A percentile compares a stretch with the other conserved stretches of the same genome.
Evolutionary conservation across 64 coral and sea anemone genomes (phyloP).

Genomic region (Astreopora myriophthalma): DNA sequence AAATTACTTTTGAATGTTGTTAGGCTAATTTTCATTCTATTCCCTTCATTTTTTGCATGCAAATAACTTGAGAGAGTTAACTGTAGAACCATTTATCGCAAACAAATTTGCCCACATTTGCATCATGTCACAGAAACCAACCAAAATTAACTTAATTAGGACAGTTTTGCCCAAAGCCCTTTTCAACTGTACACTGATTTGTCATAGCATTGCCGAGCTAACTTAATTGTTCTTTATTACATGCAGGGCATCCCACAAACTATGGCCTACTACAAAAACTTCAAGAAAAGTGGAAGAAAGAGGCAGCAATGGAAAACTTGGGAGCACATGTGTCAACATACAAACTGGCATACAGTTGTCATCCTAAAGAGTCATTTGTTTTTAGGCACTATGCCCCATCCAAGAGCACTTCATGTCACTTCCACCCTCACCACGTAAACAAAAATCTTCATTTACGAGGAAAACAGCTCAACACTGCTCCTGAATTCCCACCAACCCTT

Average conservation of each 20-base stretch:
- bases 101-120: too few relatives aligned
- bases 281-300: slow-evolving; percentile 94
- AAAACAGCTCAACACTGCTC: slow-evolving; percentile 58
- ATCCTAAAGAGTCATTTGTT: slow-evolving; percentile 71
- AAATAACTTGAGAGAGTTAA: too few relatives aligned
- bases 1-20: too few relatives aligned
- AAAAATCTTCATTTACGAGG: slow-evolving; percentile 85
- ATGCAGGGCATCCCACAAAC: slow-evolving; percentile 90
- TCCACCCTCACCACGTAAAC: slow-evolving; percentile 91
- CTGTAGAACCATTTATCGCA: too few relatives aligned
- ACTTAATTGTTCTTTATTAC: background rate
- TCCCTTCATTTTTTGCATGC: too few relatives aligned
- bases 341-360: slow-evolving; percentile 68
- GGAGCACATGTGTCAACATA: slow-evolving; percentile 82
- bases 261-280: slow-evolving; percentile 90
- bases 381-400: slow-evolving; percentile 72
- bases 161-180: too few relatives aligned
- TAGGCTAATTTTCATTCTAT: too few relatives aligned
- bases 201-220: too few relatives aligned
- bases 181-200: too few relatives aligned
- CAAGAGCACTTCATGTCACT: slow-evolving; percentile 77
- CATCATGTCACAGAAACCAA: too few relatives aligned
- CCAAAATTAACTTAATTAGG: too few relatives aligned
- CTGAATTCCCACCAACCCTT: slow-evolving; percentile 74
- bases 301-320: slow-evolving; percentile 80